Evolutionary conservation across 2,888 invertebrate genomes (phyloP), one percentile per base, ranked within the genome.

Genomic region (Gnatocerus cornutus): DNA sequence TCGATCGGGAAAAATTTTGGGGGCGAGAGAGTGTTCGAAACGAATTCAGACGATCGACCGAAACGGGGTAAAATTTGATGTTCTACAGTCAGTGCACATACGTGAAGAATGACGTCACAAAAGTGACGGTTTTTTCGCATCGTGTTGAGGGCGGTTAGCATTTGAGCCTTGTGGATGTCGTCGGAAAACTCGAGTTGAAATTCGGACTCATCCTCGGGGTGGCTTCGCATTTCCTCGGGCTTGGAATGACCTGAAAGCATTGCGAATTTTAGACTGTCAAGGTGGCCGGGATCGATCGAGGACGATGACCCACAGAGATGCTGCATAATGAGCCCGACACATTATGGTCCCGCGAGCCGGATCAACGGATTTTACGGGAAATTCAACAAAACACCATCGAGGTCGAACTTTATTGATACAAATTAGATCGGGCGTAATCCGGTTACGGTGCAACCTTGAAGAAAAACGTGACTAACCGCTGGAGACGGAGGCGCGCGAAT

Each of bases 91-190:
- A 80, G 85, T 78, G 87, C 87, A 86, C 89, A 89, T 81, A 93
- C 94, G 84, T 93, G 91, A 78, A 96, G 88, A 80, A 92, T 89
- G 77, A 93, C 93, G 87, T 96, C 96, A 86, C 93, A 96, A 85
- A 96, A 94, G 83, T 95, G 93, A 67, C 92, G 90, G 83, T 93
- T 92, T 85, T 93, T 93, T 78, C 94, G 88, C 89, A 95, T 90
- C 86, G 90, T 92, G 86, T 93, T 92, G 75, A 95, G 88, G 37
- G 91, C 89, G 62, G 87, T 85, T 71, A 94, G 88, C 75, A 90
- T 90, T 75, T 88, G 87, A 73, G 87, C 85, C 73, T 90, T 89
- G 80, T 89, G 88, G 48, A 82, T 86, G 41, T 86, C 87, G 82
- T 91, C 91, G 67, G 83, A 82, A 83, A 88, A 88, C 72, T 87